Conservation (phyloP, 1,140 invertebrate genomes). For the Zaprionus vittiger region DNA sequence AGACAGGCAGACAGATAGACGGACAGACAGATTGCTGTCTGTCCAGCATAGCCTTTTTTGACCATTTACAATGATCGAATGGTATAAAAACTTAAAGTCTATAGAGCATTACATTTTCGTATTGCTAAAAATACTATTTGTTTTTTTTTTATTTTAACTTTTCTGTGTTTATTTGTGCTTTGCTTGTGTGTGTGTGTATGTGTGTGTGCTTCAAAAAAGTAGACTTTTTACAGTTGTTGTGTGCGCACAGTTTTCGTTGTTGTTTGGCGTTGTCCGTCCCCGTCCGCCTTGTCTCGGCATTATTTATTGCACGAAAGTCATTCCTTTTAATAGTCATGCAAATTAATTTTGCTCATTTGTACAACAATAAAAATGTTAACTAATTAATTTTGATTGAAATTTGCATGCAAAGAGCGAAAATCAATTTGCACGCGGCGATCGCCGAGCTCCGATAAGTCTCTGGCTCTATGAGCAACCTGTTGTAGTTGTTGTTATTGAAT, state of each 20-base stretch:
- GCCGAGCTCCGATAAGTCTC: constrained; percentile 51
- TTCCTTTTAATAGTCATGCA: constrained; percentile 82
- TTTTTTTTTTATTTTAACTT: neutral
- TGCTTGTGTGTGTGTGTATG: constrained; percentile 21
- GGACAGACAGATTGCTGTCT: too few relatives aligned
- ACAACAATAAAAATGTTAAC: constrained; percentile 84
- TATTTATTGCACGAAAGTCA: constrained; percentile 81
- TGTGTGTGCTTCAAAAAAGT: constrained; percentile 54
- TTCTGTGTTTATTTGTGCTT: neutral
- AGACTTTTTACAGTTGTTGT: constrained; percentile 61
- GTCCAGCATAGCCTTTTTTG: too few relatives aligned
- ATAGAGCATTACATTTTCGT: constrained; percentile 36
- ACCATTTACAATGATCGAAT: too few relatives aligned
- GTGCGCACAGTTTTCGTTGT: constrained; percentile 18
- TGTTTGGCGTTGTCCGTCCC: constrained; percentile 30
- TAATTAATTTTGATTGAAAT: constrained; percentile 84
- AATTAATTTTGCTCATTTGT: constrained; percentile 84
- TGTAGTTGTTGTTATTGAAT: constrained; percentile 1
- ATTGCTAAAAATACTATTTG: neutral
- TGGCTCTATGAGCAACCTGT: constrained; percentile 28
- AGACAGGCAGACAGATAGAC: too few relatives aligned
- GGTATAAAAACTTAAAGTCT: neutral
- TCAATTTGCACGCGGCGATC: constrained; percentile 77
- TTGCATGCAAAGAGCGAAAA: constrained; percentile 83
- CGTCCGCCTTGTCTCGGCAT: constrained; percentile 34